phyloP scores from a whole-genome alignment of 2,113 vertebrate genomes.

The Pogona vitticeps region DNA sequence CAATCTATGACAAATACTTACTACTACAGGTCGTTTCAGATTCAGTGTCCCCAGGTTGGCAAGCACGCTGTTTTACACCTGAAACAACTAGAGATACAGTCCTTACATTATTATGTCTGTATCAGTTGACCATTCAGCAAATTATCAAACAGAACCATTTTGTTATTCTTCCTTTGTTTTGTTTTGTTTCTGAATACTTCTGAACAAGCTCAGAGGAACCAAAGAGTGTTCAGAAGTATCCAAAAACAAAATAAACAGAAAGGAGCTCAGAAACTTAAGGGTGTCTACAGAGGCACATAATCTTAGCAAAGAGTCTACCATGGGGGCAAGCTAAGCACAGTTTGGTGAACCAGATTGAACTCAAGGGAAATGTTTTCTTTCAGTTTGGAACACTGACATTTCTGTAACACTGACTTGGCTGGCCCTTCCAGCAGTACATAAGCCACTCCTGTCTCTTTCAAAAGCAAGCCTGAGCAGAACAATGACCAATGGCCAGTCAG shows the following conservation, averaged over 20 bases:
- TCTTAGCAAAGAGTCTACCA: neutral
- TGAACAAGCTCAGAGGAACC: too few species aligned
- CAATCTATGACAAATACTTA: conserved; percentile 64
- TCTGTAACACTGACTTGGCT: neutral
- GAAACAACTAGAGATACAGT: conserved; percentile 69
- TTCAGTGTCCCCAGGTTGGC: conserved; percentile 70
- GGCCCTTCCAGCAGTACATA: neutral
- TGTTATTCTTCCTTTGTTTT: too few species aligned
- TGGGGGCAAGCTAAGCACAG: neutral
- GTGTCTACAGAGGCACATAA: neutral
- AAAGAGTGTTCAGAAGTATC: too few species aligned
- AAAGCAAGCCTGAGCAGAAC: neutral
- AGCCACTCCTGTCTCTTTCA: neutral
- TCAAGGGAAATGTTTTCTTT: neutral
- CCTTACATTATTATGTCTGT: neutral
- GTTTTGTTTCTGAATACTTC: too few species aligned
- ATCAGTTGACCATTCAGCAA: neutral
- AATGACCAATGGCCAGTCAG: neutral
- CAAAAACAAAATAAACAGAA: too few species aligned
- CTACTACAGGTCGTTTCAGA: conserved; percentile 71
- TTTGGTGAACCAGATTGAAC: neutral
- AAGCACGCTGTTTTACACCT: conserved; percentile 62
- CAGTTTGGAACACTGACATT: neutral
- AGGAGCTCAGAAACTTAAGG: neutral
- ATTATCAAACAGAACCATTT: too few species aligned